Conservation (phyloP, 2,113 vertebrate genomes). For the Anser brachyrhynchus region DNA sequence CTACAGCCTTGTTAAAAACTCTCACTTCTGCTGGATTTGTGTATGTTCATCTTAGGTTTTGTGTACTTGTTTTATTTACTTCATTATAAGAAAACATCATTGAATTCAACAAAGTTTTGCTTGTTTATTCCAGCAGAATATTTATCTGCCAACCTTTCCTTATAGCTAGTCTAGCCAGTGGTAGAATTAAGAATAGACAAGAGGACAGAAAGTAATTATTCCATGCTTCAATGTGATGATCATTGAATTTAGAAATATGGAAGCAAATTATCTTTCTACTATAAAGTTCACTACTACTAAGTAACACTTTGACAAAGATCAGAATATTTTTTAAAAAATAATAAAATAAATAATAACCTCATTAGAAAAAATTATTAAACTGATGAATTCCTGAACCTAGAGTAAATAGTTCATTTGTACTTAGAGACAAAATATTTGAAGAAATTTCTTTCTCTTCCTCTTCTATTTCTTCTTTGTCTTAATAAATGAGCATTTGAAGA, state of each 20-base stretch:
- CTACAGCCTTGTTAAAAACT: background rate
- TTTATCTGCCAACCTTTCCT: background rate
- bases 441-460: background rate
- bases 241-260: background rate
- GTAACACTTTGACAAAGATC: slow-evolving; percentile 23
- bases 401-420: background rate
- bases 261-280: slow-evolving; percentile 29
- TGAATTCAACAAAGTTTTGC: background rate
- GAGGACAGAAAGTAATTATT: background rate
- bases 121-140: background rate
- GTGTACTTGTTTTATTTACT: background rate
- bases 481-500: slow-evolving; percentile 29
- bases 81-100: background rate
- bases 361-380: slow-evolving; percentile 4
- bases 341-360: background rate
- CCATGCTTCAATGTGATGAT: background rate
- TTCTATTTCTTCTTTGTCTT: background rate
- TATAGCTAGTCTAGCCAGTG: background rate
- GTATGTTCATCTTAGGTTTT: background rate
- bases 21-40: background rate
- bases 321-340: background rate
- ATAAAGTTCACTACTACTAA: background rate
- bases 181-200: background rate
- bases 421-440: background rate
- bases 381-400: background rate